Percentiles rank a stretch among this genome's conserved stretches.
Evolutionary conservation across 2,797 vertebrate genomes (phyloP).

Genomic region (Halcyon chelicuti): DNA sequence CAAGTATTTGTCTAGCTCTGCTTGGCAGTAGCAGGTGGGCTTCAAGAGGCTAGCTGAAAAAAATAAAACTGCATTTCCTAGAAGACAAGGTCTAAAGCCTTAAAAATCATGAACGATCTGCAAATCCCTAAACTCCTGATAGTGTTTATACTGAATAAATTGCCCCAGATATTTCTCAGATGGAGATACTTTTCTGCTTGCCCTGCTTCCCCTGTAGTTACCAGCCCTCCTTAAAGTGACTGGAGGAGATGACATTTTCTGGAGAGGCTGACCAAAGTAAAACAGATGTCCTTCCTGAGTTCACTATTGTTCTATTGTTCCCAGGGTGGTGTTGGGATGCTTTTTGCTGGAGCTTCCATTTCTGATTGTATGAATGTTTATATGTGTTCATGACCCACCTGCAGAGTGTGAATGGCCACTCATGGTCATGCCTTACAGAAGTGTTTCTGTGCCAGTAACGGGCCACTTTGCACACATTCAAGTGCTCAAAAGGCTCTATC

Average conservation of each 20-base stretch:
- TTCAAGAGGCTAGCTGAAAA: slow-evolving; percentile 5
- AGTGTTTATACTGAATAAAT: background rate
- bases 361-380: background rate
- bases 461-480: background rate
- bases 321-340: background rate
- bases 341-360: slow-evolving; percentile 11
- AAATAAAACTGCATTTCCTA: slow-evolving; percentile 32
- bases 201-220: background rate
- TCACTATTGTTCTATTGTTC: background rate
- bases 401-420: rapidly evolving
- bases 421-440: background rate
- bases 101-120: background rate
- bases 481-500: background rate
- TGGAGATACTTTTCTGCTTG: background rate
- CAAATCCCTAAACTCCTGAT: background rate
- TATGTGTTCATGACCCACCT: background rate
- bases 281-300: slow-evolving; percentile 7
- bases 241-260: background rate
- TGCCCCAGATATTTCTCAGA: background rate
- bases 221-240: background rate
- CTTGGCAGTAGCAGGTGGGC: background rate
- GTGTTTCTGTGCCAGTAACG: background rate
- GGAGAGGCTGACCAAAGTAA: slow-evolving; percentile 34
- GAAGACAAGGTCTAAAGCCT: slow-evolving; percentile 4
- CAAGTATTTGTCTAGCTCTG: background rate